Percentiles rank a stretch among this genome's conserved stretches.
These are phyloP conservation scores for Gallinago solitaria DNA, from an alignment of 2,797 vertebrate species.

Conservation along the genomic window DNA sequence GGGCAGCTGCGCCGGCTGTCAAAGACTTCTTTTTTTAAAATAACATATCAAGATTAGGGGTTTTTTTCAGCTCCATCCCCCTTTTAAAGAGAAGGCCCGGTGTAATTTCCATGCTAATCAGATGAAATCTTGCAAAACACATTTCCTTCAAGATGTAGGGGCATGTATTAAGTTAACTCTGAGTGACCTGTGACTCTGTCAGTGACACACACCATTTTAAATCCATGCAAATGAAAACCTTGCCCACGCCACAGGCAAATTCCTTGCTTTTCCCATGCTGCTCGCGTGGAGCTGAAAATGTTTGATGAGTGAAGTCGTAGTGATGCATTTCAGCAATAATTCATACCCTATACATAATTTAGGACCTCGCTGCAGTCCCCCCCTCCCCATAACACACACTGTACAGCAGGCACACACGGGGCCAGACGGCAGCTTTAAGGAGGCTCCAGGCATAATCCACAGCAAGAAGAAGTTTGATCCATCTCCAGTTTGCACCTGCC, in stretches of 20 bases:
- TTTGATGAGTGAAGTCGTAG: background rate
- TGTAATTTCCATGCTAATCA: slow-evolving; percentile 45
- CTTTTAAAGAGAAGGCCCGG: background rate
- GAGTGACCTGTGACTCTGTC: background rate
- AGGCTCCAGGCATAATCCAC: slow-evolving; percentile 54
- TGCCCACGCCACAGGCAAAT: background rate
- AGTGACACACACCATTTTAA: background rate
- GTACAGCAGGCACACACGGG: background rate
- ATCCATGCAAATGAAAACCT: background rate
- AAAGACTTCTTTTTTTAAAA: background rate
- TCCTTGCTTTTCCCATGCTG: slow-evolving; percentile 19
- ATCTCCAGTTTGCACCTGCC: slow-evolving; percentile 67
- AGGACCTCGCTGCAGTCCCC: slow-evolving; percentile 1
- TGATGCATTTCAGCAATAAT: slow-evolving; percentile 66
- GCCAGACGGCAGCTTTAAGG: slow-evolving; percentile 40
- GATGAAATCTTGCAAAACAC: background rate
- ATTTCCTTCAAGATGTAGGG: background rate
- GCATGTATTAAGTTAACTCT: background rate
- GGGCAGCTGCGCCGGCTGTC: background rate
- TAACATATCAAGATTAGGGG: background rate
- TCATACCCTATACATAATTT: slow-evolving; percentile 59
- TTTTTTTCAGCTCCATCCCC: background rate
- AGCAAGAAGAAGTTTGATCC: slow-evolving; percentile 50
- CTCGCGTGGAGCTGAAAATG: background rate
- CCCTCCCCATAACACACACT: background rate